Evolutionary conservation across 2,888 invertebrate genomes (phyloP).

Genomic region (Busseola fusca): DNA sequence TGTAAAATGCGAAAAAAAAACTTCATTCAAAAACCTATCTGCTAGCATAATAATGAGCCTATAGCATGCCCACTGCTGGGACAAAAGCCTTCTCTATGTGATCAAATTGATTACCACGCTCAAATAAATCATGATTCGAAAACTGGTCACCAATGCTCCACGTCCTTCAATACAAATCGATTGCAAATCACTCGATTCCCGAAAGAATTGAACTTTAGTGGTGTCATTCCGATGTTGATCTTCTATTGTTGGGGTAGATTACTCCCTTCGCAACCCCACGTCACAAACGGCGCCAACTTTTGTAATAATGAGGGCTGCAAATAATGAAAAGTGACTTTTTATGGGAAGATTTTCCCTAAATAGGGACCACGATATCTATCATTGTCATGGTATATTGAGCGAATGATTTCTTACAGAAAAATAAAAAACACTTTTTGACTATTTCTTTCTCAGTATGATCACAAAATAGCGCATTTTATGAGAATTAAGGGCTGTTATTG

Average conservation of each 20-base stretch:
- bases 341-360: background rate
- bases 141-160: conserved; percentile 13
- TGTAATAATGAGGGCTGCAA: conserved; percentile 30
- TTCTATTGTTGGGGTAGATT: conserved; percentile 49
- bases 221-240: conserved; percentile 45
- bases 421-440: background rate
- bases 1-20: background rate
- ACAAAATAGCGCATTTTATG: background rate
- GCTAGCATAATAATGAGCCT: background rate
- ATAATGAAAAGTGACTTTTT: conserved; percentile 19
- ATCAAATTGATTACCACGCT: background rate
- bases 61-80: too few species aligned
- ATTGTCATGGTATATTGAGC: background rate
- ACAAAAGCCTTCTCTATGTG: background rate
- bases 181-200: conserved; percentile 52
- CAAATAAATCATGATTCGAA: conserved; percentile 15
- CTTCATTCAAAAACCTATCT: too few species aligned
- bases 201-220: conserved; percentile 48
- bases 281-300: conserved; percentile 32
- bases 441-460: background rate
- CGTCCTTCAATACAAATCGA: conserved; percentile 40
- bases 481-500: background rate
- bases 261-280: conserved; percentile 5
- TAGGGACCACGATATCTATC: background rate
- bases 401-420: background rate